Conservation (phyloP, 2,888 invertebrate genomes). For the Drosophila emarginata region DNA sequence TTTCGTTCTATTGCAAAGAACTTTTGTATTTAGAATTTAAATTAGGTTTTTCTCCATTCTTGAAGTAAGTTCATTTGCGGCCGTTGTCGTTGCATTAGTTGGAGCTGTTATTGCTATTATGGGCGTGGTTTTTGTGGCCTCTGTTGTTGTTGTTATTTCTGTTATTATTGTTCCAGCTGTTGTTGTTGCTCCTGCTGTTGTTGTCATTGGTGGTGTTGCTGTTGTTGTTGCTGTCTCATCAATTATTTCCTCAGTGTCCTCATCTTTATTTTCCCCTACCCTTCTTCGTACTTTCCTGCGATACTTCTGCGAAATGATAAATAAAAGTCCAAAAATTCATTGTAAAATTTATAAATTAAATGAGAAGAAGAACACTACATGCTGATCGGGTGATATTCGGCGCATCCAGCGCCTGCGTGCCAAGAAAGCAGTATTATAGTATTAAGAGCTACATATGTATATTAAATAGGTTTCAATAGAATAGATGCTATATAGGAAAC, state of each 20-base stretch:
- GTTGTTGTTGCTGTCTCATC: conserved; percentile 30
- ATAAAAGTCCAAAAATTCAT: not conserved
- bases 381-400: conserved; percentile 26
- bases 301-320: conserved; percentile 48
- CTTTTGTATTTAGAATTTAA: conserved; percentile 45
- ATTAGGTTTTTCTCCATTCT: conserved; percentile 61
- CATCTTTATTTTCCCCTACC: conserved; percentile 56
- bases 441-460: conserved; percentile 24
- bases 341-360: not conserved
- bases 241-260: conserved; percentile 36
- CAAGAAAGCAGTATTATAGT: conserved; percentile 52
- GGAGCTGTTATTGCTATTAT: conserved; percentile 34
- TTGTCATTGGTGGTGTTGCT: conserved; percentile 35
- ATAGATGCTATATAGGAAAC: not conserved
- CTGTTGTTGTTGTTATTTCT: conserved; percentile 42
- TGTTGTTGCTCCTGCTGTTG: conserved; percentile 35
- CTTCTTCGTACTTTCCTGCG: conserved; percentile 62
- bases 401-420: conserved; percentile 34
- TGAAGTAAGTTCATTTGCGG: conserved; percentile 54
- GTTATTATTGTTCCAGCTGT: conserved; percentile 32
- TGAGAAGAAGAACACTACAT: not conserved
- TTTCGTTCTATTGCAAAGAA: conserved; percentile 56
- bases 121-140: conserved; percentile 40
- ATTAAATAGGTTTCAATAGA: conserved; percentile 19
- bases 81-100: conserved; percentile 49